Base-by-base conservation (phyloP, 2,113 vertebrate genomes). In the Neogobius melanostomus region DNA sequence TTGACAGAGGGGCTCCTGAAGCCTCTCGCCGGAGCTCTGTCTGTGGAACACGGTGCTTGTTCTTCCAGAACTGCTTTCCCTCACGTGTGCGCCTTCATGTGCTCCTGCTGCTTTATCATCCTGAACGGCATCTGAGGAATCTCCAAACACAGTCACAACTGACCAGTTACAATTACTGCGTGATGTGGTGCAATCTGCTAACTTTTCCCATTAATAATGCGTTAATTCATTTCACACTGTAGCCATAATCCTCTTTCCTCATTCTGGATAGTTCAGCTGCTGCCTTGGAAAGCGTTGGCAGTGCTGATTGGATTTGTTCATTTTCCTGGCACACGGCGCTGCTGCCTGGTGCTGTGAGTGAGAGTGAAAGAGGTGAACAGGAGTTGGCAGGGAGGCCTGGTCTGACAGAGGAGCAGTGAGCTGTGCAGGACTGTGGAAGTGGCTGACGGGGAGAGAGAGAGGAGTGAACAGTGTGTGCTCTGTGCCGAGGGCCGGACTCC, bases 381-480 rank as follows among this genome's bases (percentile, higher is more conserved):
- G 51, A 64, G 48, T 67, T 86, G 74, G 80, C 71, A 65, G 70
- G 53, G 72, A 53, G 45, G 80, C 62, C 17, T 14, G 1, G 51
- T 82, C 70, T 79, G 71, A 82, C 68, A 76, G 69, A 81, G 50
- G 56, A 53, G 56, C 48, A 43, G 66, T 65, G 53, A 66, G 64
- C 71, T 78, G 47, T 21, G 71, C 49, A 46, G 69, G 57, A 11
- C 59, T 71, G 36, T 59, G 66, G 47, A 74, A 76, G 7, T 71
- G 79, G 75, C 70, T 80, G 81, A 71, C 76, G 82, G 62, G 70
- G 82, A 69, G 67, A 67, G 68, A 15, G 36, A 77, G 50, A 51
- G 73, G 66, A 71, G 60, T 80, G 71, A 57, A 88, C 83, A 87
- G 78, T 83, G 78, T 72, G 75, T 68, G 36, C 53, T 65, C 75